These are phyloP conservation scores for Parnassius apollo DNA, from an alignment of 2,888 invertebrate genomes.

Conservation along the genomic window DNA sequence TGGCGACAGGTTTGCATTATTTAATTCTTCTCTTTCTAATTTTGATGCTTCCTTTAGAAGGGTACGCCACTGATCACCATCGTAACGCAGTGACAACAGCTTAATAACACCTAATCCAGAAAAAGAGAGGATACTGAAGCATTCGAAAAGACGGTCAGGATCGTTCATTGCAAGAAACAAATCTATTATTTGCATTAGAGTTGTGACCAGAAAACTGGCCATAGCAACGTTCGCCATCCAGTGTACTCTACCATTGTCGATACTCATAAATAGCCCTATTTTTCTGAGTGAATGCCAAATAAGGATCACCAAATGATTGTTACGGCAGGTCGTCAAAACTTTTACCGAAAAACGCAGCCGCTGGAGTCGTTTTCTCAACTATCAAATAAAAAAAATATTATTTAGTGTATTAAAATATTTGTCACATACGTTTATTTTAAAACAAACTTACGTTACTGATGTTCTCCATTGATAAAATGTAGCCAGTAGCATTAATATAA, in stretches of 20 bases:
- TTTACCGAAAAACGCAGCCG: background rate
- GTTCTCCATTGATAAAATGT: too few species aligned
- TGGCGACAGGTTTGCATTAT: slow-evolving; percentile 20
- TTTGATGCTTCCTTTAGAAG: slow-evolving; percentile 41
- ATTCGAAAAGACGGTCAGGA: slow-evolving; percentile 50
- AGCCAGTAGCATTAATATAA: too few species aligned
- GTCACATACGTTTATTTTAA: too few species aligned
- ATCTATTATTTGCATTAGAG: slow-evolving; percentile 45
- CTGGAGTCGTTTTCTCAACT: slow-evolving; percentile 2
- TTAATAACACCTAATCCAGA: slow-evolving; percentile 59
- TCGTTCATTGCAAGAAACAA: slow-evolving; percentile 45
- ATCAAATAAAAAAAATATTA: background rate
- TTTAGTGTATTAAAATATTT: background rate
- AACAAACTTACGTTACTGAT: too few species aligned
- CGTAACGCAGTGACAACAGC: slow-evolving; percentile 43
- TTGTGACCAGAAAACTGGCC: slow-evolving; percentile 43
- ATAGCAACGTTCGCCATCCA: slow-evolving; percentile 40
- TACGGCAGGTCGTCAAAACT: background rate
- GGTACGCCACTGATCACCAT: slow-evolving; percentile 43
- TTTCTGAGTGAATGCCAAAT: slow-evolving; percentile 25
- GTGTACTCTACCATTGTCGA: slow-evolving; percentile 33
- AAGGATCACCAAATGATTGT: slow-evolving; percentile 3
- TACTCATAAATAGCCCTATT: slow-evolving; percentile 41
- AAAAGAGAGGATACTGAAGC: slow-evolving; percentile 58
- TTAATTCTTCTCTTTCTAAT: slow-evolving; percentile 46